phyloP scores from a whole-genome alignment of 2,113 vertebrate genomes.

The Solenodon paradoxus region DNA sequence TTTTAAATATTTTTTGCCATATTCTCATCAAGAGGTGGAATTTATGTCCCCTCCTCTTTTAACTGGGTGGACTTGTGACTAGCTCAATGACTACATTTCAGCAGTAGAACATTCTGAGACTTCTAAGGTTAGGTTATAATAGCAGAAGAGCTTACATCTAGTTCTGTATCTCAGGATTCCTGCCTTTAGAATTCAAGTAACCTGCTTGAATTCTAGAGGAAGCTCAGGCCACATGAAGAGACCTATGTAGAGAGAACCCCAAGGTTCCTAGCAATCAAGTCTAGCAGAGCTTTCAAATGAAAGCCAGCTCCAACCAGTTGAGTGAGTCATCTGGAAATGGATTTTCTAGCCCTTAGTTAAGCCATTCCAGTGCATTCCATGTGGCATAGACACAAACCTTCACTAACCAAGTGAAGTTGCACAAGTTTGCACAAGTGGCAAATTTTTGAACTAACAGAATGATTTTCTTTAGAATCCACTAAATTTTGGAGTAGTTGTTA shows the following conservation, averaged over 20 bases:
- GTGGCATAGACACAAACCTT: neutral
- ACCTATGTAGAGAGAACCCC: neutral
- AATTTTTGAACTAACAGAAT: neutral
- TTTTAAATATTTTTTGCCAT: neutral
- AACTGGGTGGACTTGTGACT: neutral
- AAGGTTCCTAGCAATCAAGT: neutral
- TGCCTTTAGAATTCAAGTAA: neutral
- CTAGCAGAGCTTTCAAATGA: neutral
- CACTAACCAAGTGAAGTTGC: neutral
- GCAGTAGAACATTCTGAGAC: neutral
- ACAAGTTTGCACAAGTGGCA: no score
- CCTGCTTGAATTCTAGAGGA: neutral
- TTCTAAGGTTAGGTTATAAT: neutral
- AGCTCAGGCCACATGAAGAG: neutral
- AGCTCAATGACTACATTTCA: neutral
- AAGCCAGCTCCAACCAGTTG: neutral
- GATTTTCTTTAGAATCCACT: no score
- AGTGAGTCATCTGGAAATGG: neutral
- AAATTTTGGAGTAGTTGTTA: neutral
- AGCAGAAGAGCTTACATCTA: neutral
- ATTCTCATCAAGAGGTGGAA: neutral
- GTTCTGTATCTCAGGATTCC: neutral
- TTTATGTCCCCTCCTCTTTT: neutral
- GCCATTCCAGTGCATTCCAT: no score
- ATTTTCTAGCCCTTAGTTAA: neutral